These are phyloP conservation scores for Plutomurus gul DNA, from an alignment of 1,140 invertebrate genomes.

Conservation along the genomic window DNA sequence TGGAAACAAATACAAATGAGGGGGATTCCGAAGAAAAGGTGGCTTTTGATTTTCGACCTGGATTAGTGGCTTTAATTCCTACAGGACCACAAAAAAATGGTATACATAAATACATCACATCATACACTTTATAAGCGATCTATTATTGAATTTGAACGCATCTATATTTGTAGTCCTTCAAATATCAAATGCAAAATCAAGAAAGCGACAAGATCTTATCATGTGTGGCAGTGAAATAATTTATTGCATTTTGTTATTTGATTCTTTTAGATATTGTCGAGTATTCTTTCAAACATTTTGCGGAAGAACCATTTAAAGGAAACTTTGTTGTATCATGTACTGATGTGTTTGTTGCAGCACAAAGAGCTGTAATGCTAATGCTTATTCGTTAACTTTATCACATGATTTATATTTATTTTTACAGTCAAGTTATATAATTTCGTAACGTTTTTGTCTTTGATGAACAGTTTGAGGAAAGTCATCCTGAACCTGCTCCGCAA, in stretches of 20 bases:
- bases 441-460: no score
- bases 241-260: no score
- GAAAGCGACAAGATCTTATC: no score
- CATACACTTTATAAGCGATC: no score
- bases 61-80: neutral
- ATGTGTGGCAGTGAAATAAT: no score
- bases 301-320: conserved; percentile 39
- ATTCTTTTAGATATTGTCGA: conserved; percentile 33
- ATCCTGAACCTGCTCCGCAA: conserved; percentile 45
- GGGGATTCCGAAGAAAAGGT: neutral
- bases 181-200: no score
- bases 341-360: conserved; percentile 43
- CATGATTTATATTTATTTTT: neutral
- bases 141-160: neutral
- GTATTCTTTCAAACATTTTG: conserved; percentile 4
- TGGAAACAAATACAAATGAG: neutral
- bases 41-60: neutral
- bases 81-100: neutral
- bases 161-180: neutral
- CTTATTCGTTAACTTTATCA: neutral
- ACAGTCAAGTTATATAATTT: no score
- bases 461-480: conserved; percentile 34
- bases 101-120: no score
- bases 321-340: conserved; percentile 46
- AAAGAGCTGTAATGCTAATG: conserved; percentile 28